These are phyloP conservation scores for Uria aalge DNA, from an alignment of 2,113 vertebrate species.

Conservation along the genomic window DNA sequence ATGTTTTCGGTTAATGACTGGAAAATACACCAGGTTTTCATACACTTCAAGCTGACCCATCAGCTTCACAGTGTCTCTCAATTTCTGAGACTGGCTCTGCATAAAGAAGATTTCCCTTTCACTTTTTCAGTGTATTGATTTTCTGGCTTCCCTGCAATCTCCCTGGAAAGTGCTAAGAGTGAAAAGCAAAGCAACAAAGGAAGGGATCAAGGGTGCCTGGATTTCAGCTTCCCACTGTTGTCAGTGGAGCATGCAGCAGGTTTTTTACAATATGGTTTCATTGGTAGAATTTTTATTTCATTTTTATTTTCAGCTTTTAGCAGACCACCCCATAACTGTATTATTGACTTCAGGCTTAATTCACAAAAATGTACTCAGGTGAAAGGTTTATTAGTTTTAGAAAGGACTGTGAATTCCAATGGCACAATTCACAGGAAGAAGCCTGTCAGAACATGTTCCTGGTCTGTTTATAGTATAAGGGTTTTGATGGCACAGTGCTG, in stretches of 20 bases:
- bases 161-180: neutral
- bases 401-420: neutral
- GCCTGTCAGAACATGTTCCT: neutral
- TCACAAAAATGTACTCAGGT: neutral
- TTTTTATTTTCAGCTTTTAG: neutral
- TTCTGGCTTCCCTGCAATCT: neutral
- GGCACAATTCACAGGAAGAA: neutral
- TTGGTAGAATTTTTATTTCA: neutral
- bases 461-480: neutral
- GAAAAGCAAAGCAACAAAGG: neutral
- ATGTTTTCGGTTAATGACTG: neutral
- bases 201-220: neutral
- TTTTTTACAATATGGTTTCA: neutral
- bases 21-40: neutral
- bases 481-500: neutral
- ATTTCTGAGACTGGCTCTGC: neutral
- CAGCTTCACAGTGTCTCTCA: neutral
- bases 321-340: neutral
- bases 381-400: neutral
- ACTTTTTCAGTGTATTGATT: neutral
- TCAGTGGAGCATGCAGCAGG: neutral
- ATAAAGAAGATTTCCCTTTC: neutral
- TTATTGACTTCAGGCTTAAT: neutral
- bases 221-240: neutral
- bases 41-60: neutral